Conservation (phyloP, 2,888 invertebrate genomes). For the Syrphus vitripennis region DNA sequence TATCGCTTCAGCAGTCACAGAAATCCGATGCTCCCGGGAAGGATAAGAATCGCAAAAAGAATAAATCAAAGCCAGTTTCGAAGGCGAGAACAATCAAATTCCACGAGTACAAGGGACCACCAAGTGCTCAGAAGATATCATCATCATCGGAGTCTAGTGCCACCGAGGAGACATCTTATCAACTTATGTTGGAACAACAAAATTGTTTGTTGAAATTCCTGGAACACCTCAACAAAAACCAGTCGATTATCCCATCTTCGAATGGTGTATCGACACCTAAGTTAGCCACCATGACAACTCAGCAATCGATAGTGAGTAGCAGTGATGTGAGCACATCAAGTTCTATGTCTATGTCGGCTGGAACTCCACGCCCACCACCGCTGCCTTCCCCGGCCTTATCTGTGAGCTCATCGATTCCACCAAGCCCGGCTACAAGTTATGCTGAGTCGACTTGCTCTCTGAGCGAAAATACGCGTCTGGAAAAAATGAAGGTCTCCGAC, state of each 20-base stretch:
- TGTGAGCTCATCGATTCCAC: constrained; percentile 80
- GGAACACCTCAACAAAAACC: constrained; percentile 90
- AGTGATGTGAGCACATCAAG: constrained; percentile 73
- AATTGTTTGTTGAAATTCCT: constrained; percentile 93
- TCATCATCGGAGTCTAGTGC: constrained; percentile 82
- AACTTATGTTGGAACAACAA: constrained; percentile 95
- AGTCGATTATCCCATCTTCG: constrained; percentile 87
- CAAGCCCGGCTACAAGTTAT: constrained; percentile 79
- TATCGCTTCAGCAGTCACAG: constrained; percentile 78
- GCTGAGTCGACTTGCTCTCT: constrained; percentile 77
- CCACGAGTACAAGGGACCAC: constrained; percentile 97
- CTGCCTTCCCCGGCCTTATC: constrained; percentile 83
- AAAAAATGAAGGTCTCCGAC: constrained; percentile 98
- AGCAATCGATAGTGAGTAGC: constrained; percentile 67
- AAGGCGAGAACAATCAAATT: constrained; percentile 96
- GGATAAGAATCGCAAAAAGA: constrained; percentile 91
- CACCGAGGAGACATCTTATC: constrained; percentile 91
- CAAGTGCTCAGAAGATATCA: constrained; percentile 87
- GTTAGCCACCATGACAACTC: constrained; percentile 73
- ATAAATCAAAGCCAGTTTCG: constrained; percentile 89
- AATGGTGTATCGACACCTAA: constrained; percentile 73
- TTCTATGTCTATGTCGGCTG: constrained; percentile 75
- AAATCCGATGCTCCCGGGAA: constrained; percentile 86
- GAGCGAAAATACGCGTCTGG: constrained; percentile 85
- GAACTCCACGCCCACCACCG: constrained; percentile 79